phyloP scores from a whole-genome alignment of 1,140 invertebrate genomes.

The Copidosoma floridanum region DNA sequence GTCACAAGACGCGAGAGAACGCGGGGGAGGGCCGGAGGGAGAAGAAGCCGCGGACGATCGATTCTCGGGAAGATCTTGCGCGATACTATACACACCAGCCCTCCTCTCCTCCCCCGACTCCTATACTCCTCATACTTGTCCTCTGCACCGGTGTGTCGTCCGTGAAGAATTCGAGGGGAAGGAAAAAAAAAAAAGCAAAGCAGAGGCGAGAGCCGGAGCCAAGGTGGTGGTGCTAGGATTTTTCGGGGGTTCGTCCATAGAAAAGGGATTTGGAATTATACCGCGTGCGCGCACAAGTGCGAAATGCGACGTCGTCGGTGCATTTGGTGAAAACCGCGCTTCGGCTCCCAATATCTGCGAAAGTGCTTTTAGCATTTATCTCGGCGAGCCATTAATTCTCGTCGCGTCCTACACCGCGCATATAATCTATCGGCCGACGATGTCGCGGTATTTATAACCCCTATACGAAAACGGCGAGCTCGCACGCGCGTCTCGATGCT shows the following conservation, averaged over 20 bases:
- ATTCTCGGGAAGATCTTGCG: constrained; percentile 33
- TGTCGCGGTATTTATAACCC: constrained; percentile 38
- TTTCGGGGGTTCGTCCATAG: too few species aligned
- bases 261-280: not conserved
- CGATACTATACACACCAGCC: constrained; percentile 18
- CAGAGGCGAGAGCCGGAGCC: constrained; percentile 2
- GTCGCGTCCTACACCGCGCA: constrained; percentile 15
- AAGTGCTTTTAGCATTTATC: constrained; percentile 46
- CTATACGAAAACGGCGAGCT: too few species aligned
- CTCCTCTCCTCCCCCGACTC: too few species aligned
- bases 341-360: constrained; percentile 37
- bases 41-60: constrained; percentile 23
- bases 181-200: not conserved
- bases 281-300: too few species aligned
- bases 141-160: too few species aligned
- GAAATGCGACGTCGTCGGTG: too few species aligned
- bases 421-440: constrained; percentile 27
- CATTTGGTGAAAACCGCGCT: not conserved
- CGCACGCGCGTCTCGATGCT: constrained; percentile 22
- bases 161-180: constrained; percentile 18
- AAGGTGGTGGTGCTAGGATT: not conserved
- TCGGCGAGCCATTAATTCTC: constrained; percentile 38
- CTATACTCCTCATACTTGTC: too few species aligned
- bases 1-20: too few species aligned
- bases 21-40: too few species aligned